Evolutionary conservation across 2,888 invertebrate genomes (phyloP).

Genomic region (Hofmannophila pseudospretella): DNA sequence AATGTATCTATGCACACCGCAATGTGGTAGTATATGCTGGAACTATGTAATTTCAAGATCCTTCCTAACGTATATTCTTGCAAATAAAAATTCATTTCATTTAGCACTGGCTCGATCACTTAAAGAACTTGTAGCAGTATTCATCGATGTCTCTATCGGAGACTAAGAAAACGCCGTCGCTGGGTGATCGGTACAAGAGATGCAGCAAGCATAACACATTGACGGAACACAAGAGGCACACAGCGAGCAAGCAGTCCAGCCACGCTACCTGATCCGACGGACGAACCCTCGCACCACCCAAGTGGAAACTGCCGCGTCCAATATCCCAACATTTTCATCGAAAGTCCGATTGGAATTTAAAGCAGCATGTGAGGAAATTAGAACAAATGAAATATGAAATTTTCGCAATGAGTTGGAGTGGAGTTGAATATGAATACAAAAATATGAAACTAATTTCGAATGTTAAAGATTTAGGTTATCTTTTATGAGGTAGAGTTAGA

Average conservation of each 20-base stretch:
- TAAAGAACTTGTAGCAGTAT: slow-evolving; percentile 50
- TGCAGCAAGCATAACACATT: slow-evolving; percentile 82
- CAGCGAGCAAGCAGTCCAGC: slow-evolving; percentile 83
- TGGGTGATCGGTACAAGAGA: slow-evolving; percentile 65
- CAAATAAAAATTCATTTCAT: too few relatives aligned
- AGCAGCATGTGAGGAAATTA: slow-evolving; percentile 74
- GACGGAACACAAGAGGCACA: slow-evolving; percentile 81
- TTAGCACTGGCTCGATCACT: slow-evolving; percentile 30
- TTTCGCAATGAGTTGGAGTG: slow-evolving; percentile 1
- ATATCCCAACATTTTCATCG: slow-evolving; percentile 40
- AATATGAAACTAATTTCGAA: background rate
- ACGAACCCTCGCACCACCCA: slow-evolving; percentile 75
- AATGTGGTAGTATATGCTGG: too few relatives aligned
- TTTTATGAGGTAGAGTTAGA: background rate
- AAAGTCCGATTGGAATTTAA: slow-evolving; percentile 56
- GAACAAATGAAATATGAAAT: slow-evolving; percentile 56
- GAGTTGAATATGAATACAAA: slow-evolving; percentile 1
- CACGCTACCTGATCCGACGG: slow-evolving; percentile 90
- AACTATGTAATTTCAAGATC: too few relatives aligned
- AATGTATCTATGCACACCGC: too few relatives aligned
- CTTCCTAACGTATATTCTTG: too few relatives aligned
- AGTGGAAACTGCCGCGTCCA: slow-evolving; percentile 69
- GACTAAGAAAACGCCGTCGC: slow-evolving; percentile 35
- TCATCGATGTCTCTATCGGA: slow-evolving; percentile 56
- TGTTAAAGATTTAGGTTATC: slow-evolving; percentile 2